Percentiles rank a stretch among this genome's conserved stretches.
phyloP scores from a whole-genome alignment of 2,797 vertebrate species.

The Tokudaia tokunoshimensis region DNA sequence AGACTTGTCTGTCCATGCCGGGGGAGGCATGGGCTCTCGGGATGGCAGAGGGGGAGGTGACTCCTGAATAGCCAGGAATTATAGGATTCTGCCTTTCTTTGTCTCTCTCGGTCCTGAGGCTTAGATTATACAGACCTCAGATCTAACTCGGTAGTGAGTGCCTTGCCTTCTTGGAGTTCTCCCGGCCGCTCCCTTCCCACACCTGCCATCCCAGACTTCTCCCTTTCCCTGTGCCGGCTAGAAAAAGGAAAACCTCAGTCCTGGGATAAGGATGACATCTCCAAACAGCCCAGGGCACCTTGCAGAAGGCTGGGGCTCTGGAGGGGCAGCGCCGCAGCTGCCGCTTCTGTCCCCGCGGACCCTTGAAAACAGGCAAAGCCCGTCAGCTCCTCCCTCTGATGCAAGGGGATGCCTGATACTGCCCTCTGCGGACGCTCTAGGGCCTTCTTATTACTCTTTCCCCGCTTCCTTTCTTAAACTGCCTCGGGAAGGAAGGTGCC shows the following conservation, averaged over 20 bases:
- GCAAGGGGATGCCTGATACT: neutral
- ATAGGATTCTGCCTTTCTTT: neutral
- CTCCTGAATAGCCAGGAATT: neutral
- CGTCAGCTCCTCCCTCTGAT: neutral
- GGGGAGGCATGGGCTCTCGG: neutral
- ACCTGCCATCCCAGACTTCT: neutral
- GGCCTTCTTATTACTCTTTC: neutral
- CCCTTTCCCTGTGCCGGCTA: neutral
- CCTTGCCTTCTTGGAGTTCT: neutral
- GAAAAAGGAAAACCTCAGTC: slow-evolving; percentile 20
- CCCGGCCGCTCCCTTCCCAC: neutral
- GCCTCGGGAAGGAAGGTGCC: neutral
- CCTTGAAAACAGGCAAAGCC: neutral
- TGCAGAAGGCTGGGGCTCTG: neutral
- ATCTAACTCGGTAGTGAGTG: slow-evolving; percentile 60
- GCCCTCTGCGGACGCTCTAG: neutral
- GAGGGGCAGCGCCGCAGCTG: neutral
- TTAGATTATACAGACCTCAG: slow-evolving; percentile 56
- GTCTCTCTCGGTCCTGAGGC: neutral
- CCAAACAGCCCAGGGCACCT: neutral
- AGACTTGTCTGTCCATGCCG: neutral
- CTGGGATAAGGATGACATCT: neutral
- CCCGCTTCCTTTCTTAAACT: neutral
- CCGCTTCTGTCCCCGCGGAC: neutral
- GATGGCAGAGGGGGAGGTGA: neutral